Conservation (phyloP, 1,140 invertebrate species). For the Nebria ingens region DNA sequence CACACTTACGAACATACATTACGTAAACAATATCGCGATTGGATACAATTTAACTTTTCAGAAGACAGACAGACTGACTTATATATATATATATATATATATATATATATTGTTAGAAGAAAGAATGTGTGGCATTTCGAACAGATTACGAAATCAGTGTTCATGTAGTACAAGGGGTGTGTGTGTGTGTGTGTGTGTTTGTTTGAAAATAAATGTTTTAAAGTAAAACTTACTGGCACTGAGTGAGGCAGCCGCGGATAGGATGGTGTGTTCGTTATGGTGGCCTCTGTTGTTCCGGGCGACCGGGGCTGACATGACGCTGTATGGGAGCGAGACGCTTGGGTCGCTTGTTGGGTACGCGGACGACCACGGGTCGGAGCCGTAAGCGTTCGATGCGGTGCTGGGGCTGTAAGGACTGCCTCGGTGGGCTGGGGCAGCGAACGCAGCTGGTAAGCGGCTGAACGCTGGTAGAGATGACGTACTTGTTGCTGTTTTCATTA, state of each 20-base stretch:
- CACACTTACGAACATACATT: background rate
- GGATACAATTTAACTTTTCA: background rate
- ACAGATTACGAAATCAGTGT: constrained; percentile 23
- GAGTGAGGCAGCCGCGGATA: constrained; percentile 38
- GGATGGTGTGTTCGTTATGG: constrained; percentile 13
- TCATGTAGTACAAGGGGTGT: too few species aligned
- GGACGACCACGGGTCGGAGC: constrained; percentile 11
- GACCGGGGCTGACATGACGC: constrained; percentile 6
- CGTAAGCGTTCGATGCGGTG: constrained; percentile 13
- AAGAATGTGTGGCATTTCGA: too few species aligned
- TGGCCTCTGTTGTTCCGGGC: constrained; percentile 16
- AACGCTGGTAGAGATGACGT: constrained; percentile 26
- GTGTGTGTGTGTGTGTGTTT: too few species aligned
- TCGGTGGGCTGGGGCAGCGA: constrained; percentile 12
- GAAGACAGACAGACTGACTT: too few species aligned
- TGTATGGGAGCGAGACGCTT: constrained; percentile 4
- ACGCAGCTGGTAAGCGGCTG: constrained; percentile 24
- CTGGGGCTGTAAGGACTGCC: constrained; percentile 16
- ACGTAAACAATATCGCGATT: background rate
- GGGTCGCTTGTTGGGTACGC: constrained; percentile 15
- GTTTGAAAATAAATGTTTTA: too few species aligned
- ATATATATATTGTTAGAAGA: too few species aligned
- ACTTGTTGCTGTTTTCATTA: constrained; percentile 20
- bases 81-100: too few species aligned
- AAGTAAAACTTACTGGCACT: constrained; percentile 39